Evolutionary conservation across 2,888 invertebrate species (phyloP).

Genomic region (Drosophila silvestris): DNA sequence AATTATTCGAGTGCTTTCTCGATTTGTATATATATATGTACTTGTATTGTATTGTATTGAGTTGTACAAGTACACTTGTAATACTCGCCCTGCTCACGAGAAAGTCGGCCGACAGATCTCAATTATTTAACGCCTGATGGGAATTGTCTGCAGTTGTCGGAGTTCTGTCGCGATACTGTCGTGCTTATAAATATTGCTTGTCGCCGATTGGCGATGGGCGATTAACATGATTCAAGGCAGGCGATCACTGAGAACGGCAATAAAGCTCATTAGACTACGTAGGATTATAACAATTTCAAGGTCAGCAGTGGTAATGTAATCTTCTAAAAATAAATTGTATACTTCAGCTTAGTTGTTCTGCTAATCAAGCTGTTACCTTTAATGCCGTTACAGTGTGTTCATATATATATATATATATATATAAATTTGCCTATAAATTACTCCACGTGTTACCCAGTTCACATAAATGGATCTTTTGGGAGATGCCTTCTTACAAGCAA

Average conservation of each 20-base stretch:
- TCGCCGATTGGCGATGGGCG: neutral
- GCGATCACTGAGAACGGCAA: neutral
- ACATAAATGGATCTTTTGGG: neutral
- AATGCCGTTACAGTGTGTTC: neutral
- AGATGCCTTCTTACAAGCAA: constrained; percentile 6
- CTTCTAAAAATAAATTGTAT: constrained; percentile 7
- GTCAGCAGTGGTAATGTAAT: constrained; percentile 1
- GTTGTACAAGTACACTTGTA: constrained; percentile 1
- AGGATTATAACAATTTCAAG: constrained; percentile 9
- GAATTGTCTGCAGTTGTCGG: constrained; percentile 36
- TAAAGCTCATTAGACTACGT: constrained; percentile 4
- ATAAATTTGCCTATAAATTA: constrained; percentile 10
- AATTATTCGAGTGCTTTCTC: constrained; percentile 9
- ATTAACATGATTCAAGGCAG: constrained; percentile 42
- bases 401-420: neutral
- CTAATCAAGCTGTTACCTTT: neutral
- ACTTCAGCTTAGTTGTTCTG: constrained; percentile 3
- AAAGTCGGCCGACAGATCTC: constrained; percentile 38
- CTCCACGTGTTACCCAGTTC: constrained; percentile 21
- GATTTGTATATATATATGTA: neutral
- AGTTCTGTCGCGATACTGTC: constrained; percentile 27
- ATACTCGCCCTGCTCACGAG: constrained; percentile 22
- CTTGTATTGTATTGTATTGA: neutral
- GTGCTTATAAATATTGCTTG: constrained; percentile 34
- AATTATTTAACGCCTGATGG: constrained; percentile 14